Evolutionary conservation across 2,113 vertebrate species (phyloP), one percentile per base, ranked within the genome.

Genomic region (Cathartes aura): DNA sequence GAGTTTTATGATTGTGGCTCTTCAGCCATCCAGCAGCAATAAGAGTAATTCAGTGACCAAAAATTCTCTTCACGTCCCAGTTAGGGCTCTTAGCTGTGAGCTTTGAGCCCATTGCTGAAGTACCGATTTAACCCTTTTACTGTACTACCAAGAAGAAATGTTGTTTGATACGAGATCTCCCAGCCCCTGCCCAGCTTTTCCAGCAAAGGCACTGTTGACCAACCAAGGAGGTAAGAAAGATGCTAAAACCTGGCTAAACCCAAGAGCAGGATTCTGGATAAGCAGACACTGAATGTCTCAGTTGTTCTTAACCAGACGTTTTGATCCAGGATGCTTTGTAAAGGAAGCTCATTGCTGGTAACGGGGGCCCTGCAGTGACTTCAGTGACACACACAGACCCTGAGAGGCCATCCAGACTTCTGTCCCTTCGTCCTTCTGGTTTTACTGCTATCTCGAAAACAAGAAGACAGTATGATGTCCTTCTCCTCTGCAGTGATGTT

Each of bases 31-130:
- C 70, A 93, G 55, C 24, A 94, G 48, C 73, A 94, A n/a, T 53
- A 91, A 78, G 89, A 95, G 72, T 75, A 95, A 96, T 91, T 87
- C 73, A 96, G 48, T 75, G 70, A 84, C 73, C 30, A 94, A 82
- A 84, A 85, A 72, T 94, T 68, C 32, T 89, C 45, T 82, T 84
- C 4, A 3, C 8, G 5, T 94, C 70, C 55, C 55, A 83, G 73
- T 79, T 80, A 81, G 21, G 55, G 27, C 52, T 94, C 38, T 82
- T 67, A 80, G 24, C 42, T 95, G 59, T 89, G 52, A 92, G 59
- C 38, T 88, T 52, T 55, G 22, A 86, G 47, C 58, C 52, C 43
- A 21, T 38, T 88, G 56, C 42, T 79, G 52, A 89, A 87, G 58
- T 52, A 75, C 24, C 1, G 2, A 38, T 82, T 93, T 93, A 93